These are phyloP conservation scores for Silurus glanis DNA, from an alignment of 2,113 vertebrate genomes.

Conservation along the genomic window DNA sequence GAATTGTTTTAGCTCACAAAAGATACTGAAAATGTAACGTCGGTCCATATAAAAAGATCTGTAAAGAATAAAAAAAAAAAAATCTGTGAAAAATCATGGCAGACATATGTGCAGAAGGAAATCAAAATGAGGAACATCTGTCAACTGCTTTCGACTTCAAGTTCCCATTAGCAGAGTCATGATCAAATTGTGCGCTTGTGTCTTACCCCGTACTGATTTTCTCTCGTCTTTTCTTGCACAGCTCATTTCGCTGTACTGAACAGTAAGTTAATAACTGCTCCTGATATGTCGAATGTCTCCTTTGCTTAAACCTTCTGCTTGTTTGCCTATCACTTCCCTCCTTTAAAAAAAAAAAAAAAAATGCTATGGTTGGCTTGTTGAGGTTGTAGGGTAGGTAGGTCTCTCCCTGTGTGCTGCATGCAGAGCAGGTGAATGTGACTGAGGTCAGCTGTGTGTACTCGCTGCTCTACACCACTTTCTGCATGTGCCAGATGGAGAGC, in stretches of 20 bases:
- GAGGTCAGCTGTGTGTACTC: constrained; percentile 17
- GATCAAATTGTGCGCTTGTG: constrained; percentile 4
- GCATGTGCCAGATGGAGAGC: not conserved
- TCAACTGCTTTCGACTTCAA: constrained; percentile 25
- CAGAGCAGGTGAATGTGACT: constrained; percentile 30
- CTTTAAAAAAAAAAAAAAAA: constrained; percentile 19
- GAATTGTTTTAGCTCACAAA: too few species aligned
- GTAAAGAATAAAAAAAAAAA: too few species aligned
- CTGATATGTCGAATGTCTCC: constrained; percentile 6
- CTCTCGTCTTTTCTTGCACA: constrained; percentile 50
- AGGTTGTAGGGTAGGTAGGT: not conserved
- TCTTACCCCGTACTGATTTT: not conserved
- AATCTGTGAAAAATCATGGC: constrained; percentile 13
- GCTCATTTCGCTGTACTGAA: constrained; percentile 71
- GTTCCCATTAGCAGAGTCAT: constrained; percentile 6
- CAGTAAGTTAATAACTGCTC: constrained; percentile 64
- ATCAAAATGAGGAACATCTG: constrained; percentile 48
- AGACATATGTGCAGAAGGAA: constrained; percentile 40
- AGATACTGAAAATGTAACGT: not conserved
- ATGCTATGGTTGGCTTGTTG: not conserved
- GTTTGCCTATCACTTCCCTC: constrained; percentile 61
- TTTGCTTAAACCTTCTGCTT: constrained; percentile 35
- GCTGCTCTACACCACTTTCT: not conserved
- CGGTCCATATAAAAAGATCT: not conserved
- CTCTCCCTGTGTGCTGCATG: constrained; percentile 45